Percentiles rank a stretch among this genome's conserved stretches.
These are phyloP conservation scores for Acrobasis consociella DNA, from an alignment of 2,888 invertebrate genomes.

Conservation along the genomic window DNA sequence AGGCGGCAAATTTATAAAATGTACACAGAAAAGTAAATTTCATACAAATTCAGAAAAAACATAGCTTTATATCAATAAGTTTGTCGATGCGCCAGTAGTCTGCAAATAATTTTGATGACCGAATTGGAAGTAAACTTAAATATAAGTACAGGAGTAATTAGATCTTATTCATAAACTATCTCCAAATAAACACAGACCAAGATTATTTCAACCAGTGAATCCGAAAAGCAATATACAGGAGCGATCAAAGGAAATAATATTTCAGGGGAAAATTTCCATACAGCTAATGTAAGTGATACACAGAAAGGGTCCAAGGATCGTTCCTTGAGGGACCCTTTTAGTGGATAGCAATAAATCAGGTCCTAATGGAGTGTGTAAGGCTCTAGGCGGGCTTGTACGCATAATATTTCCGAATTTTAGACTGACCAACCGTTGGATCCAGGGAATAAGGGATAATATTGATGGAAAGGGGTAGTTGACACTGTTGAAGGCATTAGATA, in stretches of 20 bases:
- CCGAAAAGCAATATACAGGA: constrained; percentile 37
- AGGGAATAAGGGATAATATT: constrained; percentile 51
- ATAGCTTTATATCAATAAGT: too few relatives aligned
- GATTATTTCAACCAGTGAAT: background rate
- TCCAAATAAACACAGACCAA: background rate
- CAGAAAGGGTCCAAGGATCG: constrained; percentile 64
- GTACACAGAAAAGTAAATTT: too few relatives aligned
- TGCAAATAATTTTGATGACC: too few relatives aligned
- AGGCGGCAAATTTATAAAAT: too few relatives aligned
- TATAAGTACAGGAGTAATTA: too few relatives aligned
- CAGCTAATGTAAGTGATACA: constrained; percentile 71
- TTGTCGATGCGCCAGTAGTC: too few relatives aligned
- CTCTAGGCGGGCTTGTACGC: constrained; percentile 55
- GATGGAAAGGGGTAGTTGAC: constrained; percentile 52
- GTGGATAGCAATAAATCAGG: constrained; percentile 75
- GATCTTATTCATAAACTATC: too few relatives aligned
- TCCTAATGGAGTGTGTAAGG: constrained; percentile 74
- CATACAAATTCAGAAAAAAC: too few relatives aligned
- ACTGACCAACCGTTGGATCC: constrained; percentile 53
- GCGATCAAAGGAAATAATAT: constrained; percentile 67
- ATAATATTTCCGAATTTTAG: constrained; percentile 71
- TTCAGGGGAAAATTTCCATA: constrained; percentile 68
- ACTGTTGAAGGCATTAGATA: constrained; percentile 44
- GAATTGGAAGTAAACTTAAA: too few relatives aligned
- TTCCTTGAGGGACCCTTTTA: constrained; percentile 77